These are phyloP conservation scores for Apamea monoglypha DNA, from an alignment of 2,888 invertebrate genomes.

Conservation along the genomic window DNA sequence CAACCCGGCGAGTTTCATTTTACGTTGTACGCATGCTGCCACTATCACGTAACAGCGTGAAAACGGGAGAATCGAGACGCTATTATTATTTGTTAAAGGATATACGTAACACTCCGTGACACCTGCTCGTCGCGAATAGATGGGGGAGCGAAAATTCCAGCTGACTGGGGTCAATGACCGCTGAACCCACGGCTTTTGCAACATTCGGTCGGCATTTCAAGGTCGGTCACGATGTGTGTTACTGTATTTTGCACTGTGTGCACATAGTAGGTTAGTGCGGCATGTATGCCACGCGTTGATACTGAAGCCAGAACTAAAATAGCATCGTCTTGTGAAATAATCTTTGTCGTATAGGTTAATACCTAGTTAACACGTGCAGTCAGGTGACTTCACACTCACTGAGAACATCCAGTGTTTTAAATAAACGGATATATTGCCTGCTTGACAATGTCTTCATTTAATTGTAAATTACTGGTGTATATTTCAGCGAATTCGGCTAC, in stretches of 20 bases:
- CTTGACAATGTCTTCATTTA: not conserved
- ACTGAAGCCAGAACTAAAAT: conserved; percentile 85
- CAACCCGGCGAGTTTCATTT: conserved; percentile 44
- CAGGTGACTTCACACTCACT: conserved; percentile 70
- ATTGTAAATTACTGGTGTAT: not conserved
- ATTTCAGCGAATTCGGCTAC: not conserved
- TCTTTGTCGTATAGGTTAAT: conserved; percentile 68
- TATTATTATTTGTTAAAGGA: conserved; percentile 4
- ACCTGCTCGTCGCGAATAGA: conserved; percentile 31
- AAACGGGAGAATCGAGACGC: conserved; percentile 31
- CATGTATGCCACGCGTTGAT: conserved; percentile 69
- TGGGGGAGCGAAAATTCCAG: conserved; percentile 62
- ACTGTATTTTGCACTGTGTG: conserved; percentile 64
- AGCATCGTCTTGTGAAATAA: conserved; percentile 82
- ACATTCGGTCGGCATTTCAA: conserved; percentile 63
- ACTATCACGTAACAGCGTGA: conserved; percentile 59
- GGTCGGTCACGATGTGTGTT: conserved; percentile 56
- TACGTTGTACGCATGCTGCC: conserved; percentile 52
- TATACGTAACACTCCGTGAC: conserved; percentile 25
- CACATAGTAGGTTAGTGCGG: conserved; percentile 68
- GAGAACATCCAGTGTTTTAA: conserved; percentile 54
- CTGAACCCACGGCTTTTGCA: conserved; percentile 41
- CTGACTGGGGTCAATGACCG: conserved; percentile 65
- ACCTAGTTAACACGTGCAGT: conserved; percentile 66
- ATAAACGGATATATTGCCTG: conserved; percentile 25